Base-by-base conservation (phyloP, 2,888 invertebrate species). In the Unio pictorum region DNA sequence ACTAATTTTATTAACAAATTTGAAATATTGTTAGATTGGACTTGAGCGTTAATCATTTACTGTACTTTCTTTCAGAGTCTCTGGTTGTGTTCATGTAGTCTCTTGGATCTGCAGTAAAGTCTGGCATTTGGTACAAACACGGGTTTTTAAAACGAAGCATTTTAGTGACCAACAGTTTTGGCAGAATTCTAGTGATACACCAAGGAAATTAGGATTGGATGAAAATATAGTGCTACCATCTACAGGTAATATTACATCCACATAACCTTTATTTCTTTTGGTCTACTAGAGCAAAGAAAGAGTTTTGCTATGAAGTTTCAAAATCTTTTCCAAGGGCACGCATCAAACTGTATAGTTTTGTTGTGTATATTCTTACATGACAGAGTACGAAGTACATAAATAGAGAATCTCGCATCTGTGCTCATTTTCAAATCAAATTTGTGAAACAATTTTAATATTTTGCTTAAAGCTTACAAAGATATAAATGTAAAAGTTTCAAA, bases 201-300 rank as follows among this genome's bases (percentile, higher is more conserved):
- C 67, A 18, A 78, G 76, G 66, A 80, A 82, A 57, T 76, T 87
- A 59, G 93, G 93, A 64, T 90, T 94, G 30, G 93, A 93, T 74
- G 91, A 92, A 81, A 95, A 95, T 88, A 95, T 96, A 88, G 92
- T 93, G 28, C 92, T 97, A 88, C 97, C 97, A 0, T 93, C 95
- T 62, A 89, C 88, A 79, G 88, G 89, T 89, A 75, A 61, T 45
- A 45, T 45, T 11, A 11, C 3, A 15, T 45, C 11, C 45, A 45
- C 45, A 15, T 45, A 66, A 23, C 17, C 15, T 45, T 45, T 2
- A 34, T 34, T 34, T 34, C 11, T 45, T 15, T 45, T 3, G 45
- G 45, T 45, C 15, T 62, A 30, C 11, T 63, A 15, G 45, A 15
- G 15, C 11, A 45, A 45, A 45, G 45, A 8, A 34, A 45, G 45